phyloP scores from a whole-genome alignment of 2,797 vertebrate genomes.

The Micropoecilia bifurca region DNA sequence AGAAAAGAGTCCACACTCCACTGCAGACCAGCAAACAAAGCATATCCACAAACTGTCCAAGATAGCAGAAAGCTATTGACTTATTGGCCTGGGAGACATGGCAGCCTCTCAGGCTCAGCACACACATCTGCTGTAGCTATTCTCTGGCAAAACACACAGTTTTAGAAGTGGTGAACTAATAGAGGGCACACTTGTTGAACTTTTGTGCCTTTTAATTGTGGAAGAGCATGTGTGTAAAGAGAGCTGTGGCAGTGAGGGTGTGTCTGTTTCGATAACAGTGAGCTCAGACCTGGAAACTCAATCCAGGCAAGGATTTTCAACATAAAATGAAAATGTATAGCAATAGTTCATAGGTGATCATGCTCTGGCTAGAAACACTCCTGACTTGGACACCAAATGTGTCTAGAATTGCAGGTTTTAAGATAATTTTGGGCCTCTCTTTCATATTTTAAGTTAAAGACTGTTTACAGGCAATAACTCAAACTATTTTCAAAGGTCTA shows the following conservation, averaged over 20 bases:
- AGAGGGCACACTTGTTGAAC: not conserved
- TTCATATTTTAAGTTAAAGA: not conserved
- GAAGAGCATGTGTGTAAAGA: slow-evolving; percentile 23
- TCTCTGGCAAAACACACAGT: slow-evolving; percentile 2
- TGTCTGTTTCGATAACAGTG: slow-evolving; percentile 39
- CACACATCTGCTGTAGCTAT: not conserved
- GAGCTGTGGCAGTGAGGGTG: slow-evolving; percentile 46
- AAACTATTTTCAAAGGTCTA: not conserved
- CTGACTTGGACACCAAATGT: not conserved
- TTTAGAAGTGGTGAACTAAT: not conserved
- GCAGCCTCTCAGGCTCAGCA: not conserved
- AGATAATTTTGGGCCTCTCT: not conserved
- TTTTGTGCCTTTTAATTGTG: slow-evolving; percentile 8
- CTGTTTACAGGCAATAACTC: not conserved
- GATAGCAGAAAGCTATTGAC: not conserved
- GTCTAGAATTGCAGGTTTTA: not conserved
- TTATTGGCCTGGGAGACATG: not conserved
- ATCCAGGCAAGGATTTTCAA: slow-evolving; percentile 6
- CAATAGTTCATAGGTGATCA: not conserved
- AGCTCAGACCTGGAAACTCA: slow-evolving; percentile 33
- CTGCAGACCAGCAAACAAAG: slow-evolving; percentile 1
- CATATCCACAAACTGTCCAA: not conserved
- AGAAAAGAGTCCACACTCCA: not conserved
- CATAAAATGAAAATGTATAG: not conserved
- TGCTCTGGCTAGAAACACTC: not conserved